Base-by-base conservation (phyloP, 2,888 invertebrate genomes). In the Spodoptera exigua region DNA sequence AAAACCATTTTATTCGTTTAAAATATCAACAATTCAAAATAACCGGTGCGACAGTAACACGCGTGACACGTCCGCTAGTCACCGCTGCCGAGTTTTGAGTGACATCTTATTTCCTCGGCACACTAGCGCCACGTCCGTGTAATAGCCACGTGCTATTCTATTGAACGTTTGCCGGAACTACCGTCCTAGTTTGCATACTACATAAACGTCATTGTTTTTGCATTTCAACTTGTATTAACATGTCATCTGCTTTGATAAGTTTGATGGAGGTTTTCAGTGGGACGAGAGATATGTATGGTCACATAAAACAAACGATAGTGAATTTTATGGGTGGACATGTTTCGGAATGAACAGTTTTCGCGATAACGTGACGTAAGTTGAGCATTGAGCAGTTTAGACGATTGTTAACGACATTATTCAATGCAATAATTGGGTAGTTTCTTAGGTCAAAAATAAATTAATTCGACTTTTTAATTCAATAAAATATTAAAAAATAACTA, bases 71-170 rank as follows among this genome's bases (percentile, higher is more conserved):
- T 89, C 85, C 86, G 86, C 74, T 77, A 76, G 80, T 80, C 83
- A 81, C 82, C 79, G 62, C 61, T 69, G 76, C 77, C 72, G 74
- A 70, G 76, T 78, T 77, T 79, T 90, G 90, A 91, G 84, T 89
- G 91, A 88, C 91, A 85, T 84, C 86, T 90, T 90, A 91, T 91
- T 91, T 91, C 91, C 91, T 86, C 76, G 68, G 80, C 75, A 82
- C 83, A 79, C 75, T 77, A 78, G 77, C 79, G 78, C 80, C 77
- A 58, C 70, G 66, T 65, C 68, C 58, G 43, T 58, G 61, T 65
- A 71, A 66, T 70, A 61, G 72, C 58, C 66, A 71, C 55, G 66
- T 75, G 66, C 74, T 74, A 78, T 80, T 79, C 73, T 80, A 82
- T 82, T 79, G 82, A 83, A 74, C 63, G 64, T 72, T 27, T 66